Evolutionary conservation across 2,888 invertebrate species (phyloP).

Genomic region (Autographa pulchrina): DNA sequence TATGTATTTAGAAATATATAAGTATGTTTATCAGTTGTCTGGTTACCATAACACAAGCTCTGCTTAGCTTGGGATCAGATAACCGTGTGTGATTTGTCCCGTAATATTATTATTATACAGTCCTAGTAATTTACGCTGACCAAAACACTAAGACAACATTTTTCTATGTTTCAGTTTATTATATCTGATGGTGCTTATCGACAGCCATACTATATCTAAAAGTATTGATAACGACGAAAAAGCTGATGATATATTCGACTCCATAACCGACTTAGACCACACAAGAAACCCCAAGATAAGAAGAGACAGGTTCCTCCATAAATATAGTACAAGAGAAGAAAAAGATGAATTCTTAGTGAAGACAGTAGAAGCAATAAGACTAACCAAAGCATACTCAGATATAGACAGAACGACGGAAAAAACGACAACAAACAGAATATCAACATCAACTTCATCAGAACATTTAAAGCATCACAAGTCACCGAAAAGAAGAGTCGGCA

Average conservation of each 20-base stretch:
- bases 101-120: no score
- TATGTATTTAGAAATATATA: no score
- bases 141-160: neutral
- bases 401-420: slow-evolving; percentile 1
- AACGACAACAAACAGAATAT: neutral
- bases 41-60: no score
- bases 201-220: slow-evolving; percentile 80
- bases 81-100: no score
- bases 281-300: slow-evolving; percentile 43
- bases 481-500: slow-evolving; percentile 33
- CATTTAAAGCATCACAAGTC: slow-evolving; percentile 39
- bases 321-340: slow-evolving; percentile 42
- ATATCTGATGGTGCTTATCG: slow-evolving; percentile 78
- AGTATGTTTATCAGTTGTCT: no score
- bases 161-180: slow-evolving; percentile 76
- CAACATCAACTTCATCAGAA: slow-evolving; percentile 21
- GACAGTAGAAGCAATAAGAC: neutral
- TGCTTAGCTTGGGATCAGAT: no score
- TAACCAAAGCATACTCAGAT: neutral
- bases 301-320: slow-evolving; percentile 51
- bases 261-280: slow-evolving; percentile 55
- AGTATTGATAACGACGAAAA: slow-evolving; percentile 68
- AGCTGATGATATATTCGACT: slow-evolving; percentile 63
- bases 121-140: no score
- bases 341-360: slow-evolving; percentile 21